phyloP scores from a whole-genome alignment of 2,797 vertebrate genomes.

The Hypotaenidia okinawae region DNA sequence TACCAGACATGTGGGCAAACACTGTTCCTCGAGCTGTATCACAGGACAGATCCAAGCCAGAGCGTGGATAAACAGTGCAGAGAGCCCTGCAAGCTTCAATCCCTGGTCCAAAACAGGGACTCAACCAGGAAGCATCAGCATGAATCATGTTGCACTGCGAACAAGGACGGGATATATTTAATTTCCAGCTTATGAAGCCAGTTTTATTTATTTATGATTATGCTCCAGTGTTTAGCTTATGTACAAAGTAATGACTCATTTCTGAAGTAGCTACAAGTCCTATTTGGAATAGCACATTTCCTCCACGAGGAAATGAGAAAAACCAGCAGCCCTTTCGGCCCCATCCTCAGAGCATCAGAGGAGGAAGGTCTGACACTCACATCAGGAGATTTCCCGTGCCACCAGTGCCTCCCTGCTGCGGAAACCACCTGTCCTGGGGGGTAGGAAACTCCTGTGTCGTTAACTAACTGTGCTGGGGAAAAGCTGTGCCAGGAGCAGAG shows the following conservation, averaged over 20 bases:
- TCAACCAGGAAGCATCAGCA: slow-evolving; percentile 1
- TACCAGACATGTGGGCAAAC: background rate
- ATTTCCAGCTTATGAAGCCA: slow-evolving; percentile 58
- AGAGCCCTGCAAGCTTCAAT: background rate
- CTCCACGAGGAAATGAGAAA: slow-evolving; percentile 45
- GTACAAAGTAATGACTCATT: slow-evolving; percentile 57
- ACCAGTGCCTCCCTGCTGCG: accelerated
- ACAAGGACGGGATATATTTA: slow-evolving; percentile 42
- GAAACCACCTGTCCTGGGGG: background rate
- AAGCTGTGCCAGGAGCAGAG: background rate
- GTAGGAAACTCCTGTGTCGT: background rate
- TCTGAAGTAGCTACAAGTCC: slow-evolving; percentile 49
- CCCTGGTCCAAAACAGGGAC: background rate
- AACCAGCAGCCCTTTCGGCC: background rate
- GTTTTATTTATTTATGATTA: slow-evolving; percentile 67
- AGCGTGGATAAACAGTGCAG: background rate
- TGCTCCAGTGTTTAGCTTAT: slow-evolving; percentile 53
- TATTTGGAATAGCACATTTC: slow-evolving; percentile 30
- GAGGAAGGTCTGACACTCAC: background rate
- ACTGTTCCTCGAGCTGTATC: background rate
- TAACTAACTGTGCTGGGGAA: background rate
- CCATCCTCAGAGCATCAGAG: background rate
- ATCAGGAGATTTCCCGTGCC: background rate
- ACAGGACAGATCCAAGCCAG: background rate
- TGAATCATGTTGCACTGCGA: slow-evolving; percentile 16